Base-by-base conservation (phyloP, 2,888 invertebrate genomes). In the Lithodes maja region DNA sequence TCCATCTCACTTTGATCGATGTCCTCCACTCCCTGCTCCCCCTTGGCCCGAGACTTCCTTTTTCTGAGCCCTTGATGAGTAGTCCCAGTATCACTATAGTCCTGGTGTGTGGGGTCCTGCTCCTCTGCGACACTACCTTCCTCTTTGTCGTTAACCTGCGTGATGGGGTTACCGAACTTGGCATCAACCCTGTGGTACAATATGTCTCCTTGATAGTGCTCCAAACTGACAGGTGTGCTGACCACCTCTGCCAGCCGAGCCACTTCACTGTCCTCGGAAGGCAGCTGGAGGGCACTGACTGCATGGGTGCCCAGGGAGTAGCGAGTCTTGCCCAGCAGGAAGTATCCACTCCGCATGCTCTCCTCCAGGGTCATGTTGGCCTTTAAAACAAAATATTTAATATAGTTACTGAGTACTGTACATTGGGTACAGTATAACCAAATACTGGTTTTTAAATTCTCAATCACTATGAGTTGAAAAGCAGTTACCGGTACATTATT, bases 281-380 rank as follows among this genome's bases (percentile, higher is more conserved):
- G 91, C 53, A 91, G 68, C 80, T 90, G 90, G 61, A 91, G 82
- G 12, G 86, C 71, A 82, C 91, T 90, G 84, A 91, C 89, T 33
- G 91, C 86, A 61, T 86, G 83, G 55, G 53, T 69, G 68, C 91
- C 91, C 55, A 91, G 83, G 7, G 78, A 69, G 81, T 90, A 90
- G 53, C 91, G 87, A 52, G 91, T 84, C 79, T 90, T 91, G 50
- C 90, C 84, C 71, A 91, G 86, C 9, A 85, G 69, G 79, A 89
- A 91, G 69, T 81, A 91, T 2, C 91, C 91, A 15, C 82, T 81
- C 52, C 89, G 79, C 84, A 90, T 83, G 68, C 33, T 74, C 82
- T 88, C 88, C 54, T 88, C 85, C 50, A 89, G 55, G 49, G 75
- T 69, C 85, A 86, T 86, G 69, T 86, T 85, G 50, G 33, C 68